Base-by-base conservation (phyloP, 1,140 invertebrate species). In the Caerostris extrusa region DNA sequence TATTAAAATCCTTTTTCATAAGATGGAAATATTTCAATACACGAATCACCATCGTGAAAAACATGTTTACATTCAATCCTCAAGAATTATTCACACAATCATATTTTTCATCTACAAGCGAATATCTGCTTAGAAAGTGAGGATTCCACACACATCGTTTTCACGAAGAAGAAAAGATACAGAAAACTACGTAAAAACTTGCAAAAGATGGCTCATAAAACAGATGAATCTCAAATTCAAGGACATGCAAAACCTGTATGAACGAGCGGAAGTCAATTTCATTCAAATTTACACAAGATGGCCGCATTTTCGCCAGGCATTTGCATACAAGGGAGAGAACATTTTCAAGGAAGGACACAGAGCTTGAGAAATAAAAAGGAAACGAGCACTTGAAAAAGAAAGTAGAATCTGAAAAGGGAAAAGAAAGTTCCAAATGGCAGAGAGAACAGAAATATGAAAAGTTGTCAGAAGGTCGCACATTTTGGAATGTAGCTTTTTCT, bases 281-380 rank as follows among this genome's bases (percentile, higher is more conserved):
- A 77, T 77, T 77, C 71, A 77, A 77, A 77, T 77, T 77, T 77
- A 53, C 71, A 53, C 71, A 77, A 34, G 71, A 77, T 77, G 71
- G 71, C 71, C 71, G 71, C 71, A 77, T 77, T 77, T 77, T 77
- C 71, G 50, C 71, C 7, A 77, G 10, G 10, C 71, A 77, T 77
- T 77, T 77, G 71, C 71, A 77, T 77, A 77, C 71, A 77, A 77
- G 71, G 34, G 71, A 77, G 71, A 50, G 71, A 77, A 77, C 10
- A 77, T 77, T 77, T 77, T 50, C 71, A 77, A 53, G 71, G 71
- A 77, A 77, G 71, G 71, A 77, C 53, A 77, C 34, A 77, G 50
- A 77, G 71, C 50, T 12, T 77, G 71, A 53, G 69, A 77, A 77
- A 71, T 71, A 71, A 71, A 77, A 53, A 34, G 71, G 53, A 77